phyloP scores from a whole-genome alignment of 2,888 invertebrate genomes.

The Lagria hirta region DNA sequence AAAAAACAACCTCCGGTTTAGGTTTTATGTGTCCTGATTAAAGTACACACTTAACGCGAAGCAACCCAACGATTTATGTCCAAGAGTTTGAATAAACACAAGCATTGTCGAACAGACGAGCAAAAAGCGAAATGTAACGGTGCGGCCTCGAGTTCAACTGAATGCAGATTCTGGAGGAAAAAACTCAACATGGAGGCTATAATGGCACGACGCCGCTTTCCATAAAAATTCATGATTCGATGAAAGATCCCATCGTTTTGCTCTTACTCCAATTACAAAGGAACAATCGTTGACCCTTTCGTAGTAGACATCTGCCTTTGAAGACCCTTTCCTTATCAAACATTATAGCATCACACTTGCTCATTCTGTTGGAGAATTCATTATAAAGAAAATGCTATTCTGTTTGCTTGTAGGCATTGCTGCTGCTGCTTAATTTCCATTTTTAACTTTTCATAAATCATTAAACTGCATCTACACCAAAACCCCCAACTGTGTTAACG shows the following conservation, averaged over 20 bases:
- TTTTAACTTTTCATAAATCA: no score
- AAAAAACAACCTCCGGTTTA: no score
- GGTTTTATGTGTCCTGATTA: slow-evolving; percentile 15
- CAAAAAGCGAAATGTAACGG: slow-evolving; percentile 22
- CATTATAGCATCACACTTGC: no score
- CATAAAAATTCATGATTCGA: slow-evolving; percentile 24
- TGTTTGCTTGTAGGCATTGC: no score
- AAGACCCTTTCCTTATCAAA: no score
- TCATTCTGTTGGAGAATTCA: no score
- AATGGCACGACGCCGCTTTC: slow-evolving; percentile 14
- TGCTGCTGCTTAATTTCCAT: no score
- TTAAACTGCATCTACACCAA: no score
- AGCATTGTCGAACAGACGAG: slow-evolving; percentile 29
- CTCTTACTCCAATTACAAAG: slow-evolving; percentile 17
- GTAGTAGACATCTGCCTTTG: slow-evolving; percentile 8
- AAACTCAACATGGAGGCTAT: slow-evolving; percentile 19
- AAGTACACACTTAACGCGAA: slow-evolving; percentile 20
- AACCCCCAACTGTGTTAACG: no score
- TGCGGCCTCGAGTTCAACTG: slow-evolving; percentile 26
- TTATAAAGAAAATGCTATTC: no score
- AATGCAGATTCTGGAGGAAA: slow-evolving; percentile 30
- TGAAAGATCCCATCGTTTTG: slow-evolving; percentile 8
- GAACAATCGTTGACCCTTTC: slow-evolving; percentile 15
- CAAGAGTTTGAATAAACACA: slow-evolving; percentile 23
- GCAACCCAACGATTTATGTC: slow-evolving; percentile 27